Percentiles rank a stretch among this genome's conserved stretches.
phyloP scores from a whole-genome alignment of 2,797 vertebrate species.

The Caiman crocodilus region DNA sequence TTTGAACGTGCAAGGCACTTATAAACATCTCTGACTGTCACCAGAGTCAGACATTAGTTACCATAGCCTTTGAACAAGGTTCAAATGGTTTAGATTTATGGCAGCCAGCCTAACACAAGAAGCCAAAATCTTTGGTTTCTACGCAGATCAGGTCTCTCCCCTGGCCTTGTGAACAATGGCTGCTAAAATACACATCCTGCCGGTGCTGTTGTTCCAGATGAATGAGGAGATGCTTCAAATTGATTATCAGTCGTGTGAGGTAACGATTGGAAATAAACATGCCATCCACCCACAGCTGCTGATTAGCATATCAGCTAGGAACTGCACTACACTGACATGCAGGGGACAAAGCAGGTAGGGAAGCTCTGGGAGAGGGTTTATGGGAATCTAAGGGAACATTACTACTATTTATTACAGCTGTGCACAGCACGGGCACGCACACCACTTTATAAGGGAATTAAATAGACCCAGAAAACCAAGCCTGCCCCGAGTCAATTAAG shows the following conservation, averaged over 20 bases:
- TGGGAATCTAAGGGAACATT: slow-evolving; percentile 18
- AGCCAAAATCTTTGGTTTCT: background rate
- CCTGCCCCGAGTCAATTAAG: background rate
- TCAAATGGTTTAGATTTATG: background rate
- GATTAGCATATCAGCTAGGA: slow-evolving; percentile 25
- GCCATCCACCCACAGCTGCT: slow-evolving; percentile 25
- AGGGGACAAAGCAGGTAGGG: slow-evolving; percentile 5
- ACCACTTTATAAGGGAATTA: slow-evolving; percentile 5
- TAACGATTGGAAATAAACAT: slow-evolving; percentile 17
- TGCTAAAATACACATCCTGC: background rate
- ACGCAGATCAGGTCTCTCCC: background rate
- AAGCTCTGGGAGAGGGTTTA: background rate
- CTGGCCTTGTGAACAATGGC: background rate
- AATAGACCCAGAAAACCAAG: background rate
- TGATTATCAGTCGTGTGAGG: slow-evolving; percentile 9
- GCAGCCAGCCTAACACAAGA: background rate
- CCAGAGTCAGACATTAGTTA: slow-evolving; percentile 12
- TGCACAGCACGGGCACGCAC: background rate
- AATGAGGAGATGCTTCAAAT: slow-evolving; percentile 20
- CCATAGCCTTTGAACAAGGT: background rate
- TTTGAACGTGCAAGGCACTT: background rate
- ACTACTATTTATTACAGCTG: slow-evolving; percentile 32
- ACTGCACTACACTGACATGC: background rate
- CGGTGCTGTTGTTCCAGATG: background rate
- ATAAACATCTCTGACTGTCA: background rate